Conservation (phyloP, 2,888 invertebrate genomes). For the Salticus scenicus region DNA sequence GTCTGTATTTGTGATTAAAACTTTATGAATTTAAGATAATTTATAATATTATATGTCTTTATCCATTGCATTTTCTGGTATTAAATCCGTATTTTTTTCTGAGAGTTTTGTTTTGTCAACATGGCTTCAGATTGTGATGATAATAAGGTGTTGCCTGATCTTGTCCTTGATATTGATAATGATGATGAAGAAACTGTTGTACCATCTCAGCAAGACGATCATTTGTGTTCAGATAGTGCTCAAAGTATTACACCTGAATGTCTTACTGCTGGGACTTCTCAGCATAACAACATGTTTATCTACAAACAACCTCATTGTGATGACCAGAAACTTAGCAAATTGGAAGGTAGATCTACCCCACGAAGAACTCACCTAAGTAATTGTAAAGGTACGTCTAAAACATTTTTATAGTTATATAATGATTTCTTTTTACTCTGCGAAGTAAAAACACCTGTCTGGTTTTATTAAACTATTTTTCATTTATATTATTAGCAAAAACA, state of each 20-base stretch:
- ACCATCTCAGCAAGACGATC: constrained; percentile 19
- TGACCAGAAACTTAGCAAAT: constrained; percentile 28
- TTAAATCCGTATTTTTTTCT: too few relatives aligned
- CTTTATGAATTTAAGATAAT: too few relatives aligned
- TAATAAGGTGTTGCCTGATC: constrained; percentile 36
- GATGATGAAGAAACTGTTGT: constrained; percentile 15
- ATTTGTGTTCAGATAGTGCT: constrained; percentile 16
- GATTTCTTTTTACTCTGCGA: too few relatives aligned
- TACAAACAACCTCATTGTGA: constrained; percentile 15
- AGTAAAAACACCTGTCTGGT: too few relatives aligned
- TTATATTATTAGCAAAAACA: too few relatives aligned
- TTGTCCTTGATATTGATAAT: constrained; percentile 53
- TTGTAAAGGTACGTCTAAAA: constrained; percentile 16
- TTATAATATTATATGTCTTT: too few relatives aligned
- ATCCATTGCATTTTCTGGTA: too few relatives aligned
- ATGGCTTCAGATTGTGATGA: constrained; percentile 35
- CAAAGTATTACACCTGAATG: constrained; percentile 24
- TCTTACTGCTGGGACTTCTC: constrained; percentile 26
- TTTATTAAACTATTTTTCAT: too few relatives aligned
- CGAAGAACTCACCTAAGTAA: constrained; percentile 25
- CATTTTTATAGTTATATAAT: not conserved
- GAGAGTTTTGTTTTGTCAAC: not conserved
- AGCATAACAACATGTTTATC: not conserved
- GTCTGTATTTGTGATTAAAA: too few relatives aligned
- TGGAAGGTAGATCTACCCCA: constrained; percentile 30